Conservation (phyloP, 2,797 vertebrate species). For the Ctenopoma kingsleyae region DNA sequence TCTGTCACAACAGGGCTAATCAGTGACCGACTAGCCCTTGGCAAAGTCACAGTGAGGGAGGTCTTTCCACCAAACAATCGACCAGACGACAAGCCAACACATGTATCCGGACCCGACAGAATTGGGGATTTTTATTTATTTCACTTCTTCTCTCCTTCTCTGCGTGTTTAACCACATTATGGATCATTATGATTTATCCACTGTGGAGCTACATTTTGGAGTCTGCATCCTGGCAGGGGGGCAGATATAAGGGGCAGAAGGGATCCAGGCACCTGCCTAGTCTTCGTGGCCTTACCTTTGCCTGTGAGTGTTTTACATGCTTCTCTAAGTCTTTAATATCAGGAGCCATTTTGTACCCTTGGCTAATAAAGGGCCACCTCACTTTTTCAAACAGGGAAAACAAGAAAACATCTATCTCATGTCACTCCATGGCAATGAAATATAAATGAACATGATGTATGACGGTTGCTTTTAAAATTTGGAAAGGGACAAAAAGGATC, state of each 20-base stretch:
- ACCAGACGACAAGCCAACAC: conserved; percentile 69
- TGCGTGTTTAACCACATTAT: conserved; percentile 72
- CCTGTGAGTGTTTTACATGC: conserved; percentile 81
- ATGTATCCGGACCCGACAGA: conserved; percentile 71
- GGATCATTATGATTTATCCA: conserved; percentile 83
- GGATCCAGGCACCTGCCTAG: conserved; percentile 90
- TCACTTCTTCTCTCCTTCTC: conserved; percentile 67
- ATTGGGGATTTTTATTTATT: conserved; percentile 69
- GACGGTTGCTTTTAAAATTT: conserved; percentile 73
- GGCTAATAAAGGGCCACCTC: conserved; percentile 79
- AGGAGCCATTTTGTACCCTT: conserved; percentile 91
- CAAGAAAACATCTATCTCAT: conserved; percentile 60
- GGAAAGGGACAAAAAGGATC: conserved; percentile 71
- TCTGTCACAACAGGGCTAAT: conserved; percentile 86
- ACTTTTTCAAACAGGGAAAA: conserved; percentile 78
- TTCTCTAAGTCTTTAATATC: conserved; percentile 83
- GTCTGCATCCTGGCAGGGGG: conserved; percentile 87
- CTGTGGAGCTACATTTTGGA: conserved; percentile 80
- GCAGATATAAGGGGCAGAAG: conserved; percentile 84
- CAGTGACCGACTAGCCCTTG: conserved; percentile 80
- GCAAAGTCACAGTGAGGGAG: conserved; percentile 85
- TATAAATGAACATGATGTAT: conserved; percentile 63
- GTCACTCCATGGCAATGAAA: conserved; percentile 62
- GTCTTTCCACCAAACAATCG: conserved; percentile 72
- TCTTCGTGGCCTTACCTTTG: conserved; percentile 87